These are phyloP conservation scores for Cheilosia vulpina DNA, from an alignment of 2,888 invertebrate species.

Conservation along the genomic window DNA sequence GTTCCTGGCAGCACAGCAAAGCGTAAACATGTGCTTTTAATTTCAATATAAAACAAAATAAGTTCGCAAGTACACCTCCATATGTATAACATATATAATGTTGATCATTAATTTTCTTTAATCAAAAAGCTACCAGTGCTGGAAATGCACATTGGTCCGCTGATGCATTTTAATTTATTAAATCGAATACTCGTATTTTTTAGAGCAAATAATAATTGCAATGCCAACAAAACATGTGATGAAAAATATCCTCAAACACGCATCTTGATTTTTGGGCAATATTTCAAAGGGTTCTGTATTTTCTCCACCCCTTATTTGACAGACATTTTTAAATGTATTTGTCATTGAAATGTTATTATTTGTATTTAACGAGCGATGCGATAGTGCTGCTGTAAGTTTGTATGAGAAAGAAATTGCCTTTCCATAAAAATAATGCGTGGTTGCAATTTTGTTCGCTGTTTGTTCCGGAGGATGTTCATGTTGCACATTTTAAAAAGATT, in stretches of 20 bases:
- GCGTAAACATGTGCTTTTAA: constrained; percentile 34
- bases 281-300: too few relatives aligned
- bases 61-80: neutral
- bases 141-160: neutral
- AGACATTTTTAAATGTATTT: too few relatives aligned
- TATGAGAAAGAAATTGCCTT: too few relatives aligned
- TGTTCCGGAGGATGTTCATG: too few relatives aligned
- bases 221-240: constrained; percentile 26
- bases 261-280: neutral
- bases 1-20: constrained; percentile 25
- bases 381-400: too few relatives aligned
- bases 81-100: neutral
- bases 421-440: neutral
- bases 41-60: constrained; percentile 35
- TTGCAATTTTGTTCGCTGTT: too few relatives aligned
- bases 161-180: constrained; percentile 58
- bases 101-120: constrained; percentile 54
- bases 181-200: constrained; percentile 53
- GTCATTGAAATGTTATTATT: too few relatives aligned
- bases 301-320: too few relatives aligned
- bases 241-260: constrained; percentile 3
- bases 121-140: constrained; percentile 26
- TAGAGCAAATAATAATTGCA: constrained; percentile 62
- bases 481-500: too few relatives aligned
- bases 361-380: too few relatives aligned